Evolutionary conservation across 2,113 vertebrate species (phyloP).

Genomic region (Rhegmatorhina hoffmannsi): DNA sequence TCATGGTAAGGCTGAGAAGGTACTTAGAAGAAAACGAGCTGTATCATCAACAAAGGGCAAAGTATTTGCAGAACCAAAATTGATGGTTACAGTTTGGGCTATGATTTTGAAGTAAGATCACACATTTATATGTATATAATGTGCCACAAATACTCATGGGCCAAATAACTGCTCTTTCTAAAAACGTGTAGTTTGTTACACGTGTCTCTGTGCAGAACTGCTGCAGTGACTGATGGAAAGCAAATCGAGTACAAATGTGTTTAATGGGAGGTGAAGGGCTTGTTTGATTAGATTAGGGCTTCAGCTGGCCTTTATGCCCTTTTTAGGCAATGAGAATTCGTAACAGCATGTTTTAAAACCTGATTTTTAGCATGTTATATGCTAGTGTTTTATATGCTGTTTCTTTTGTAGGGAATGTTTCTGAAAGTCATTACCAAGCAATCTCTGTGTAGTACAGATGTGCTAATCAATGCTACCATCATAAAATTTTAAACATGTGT

Average conservation of each 20-base stretch:
- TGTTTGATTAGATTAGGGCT: slow-evolving; percentile 6
- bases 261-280: background rate
- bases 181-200: background rate
- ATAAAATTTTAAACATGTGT: background rate
- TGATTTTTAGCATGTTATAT: background rate
- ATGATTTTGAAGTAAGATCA: background rate
- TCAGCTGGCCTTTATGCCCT: slow-evolving; percentile 2
- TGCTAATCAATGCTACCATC: background rate
- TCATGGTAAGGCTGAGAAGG: background rate
- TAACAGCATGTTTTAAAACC: background rate
- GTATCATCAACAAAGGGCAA: background rate
- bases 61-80: slow-evolving; percentile 3
- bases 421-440: background rate
- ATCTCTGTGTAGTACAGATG: background rate
- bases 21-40: background rate
- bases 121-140: background rate
- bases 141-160: background rate
- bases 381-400: background rate
- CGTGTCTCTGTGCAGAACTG: background rate
- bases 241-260: background rate
- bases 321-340: background rate
- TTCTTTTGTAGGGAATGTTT: background rate
- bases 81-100: background rate
- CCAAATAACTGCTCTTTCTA: background rate
- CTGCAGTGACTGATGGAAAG: background rate